phyloP scores from a whole-genome alignment of 2,113 vertebrate genomes.

The Petromus typicus region DNA sequence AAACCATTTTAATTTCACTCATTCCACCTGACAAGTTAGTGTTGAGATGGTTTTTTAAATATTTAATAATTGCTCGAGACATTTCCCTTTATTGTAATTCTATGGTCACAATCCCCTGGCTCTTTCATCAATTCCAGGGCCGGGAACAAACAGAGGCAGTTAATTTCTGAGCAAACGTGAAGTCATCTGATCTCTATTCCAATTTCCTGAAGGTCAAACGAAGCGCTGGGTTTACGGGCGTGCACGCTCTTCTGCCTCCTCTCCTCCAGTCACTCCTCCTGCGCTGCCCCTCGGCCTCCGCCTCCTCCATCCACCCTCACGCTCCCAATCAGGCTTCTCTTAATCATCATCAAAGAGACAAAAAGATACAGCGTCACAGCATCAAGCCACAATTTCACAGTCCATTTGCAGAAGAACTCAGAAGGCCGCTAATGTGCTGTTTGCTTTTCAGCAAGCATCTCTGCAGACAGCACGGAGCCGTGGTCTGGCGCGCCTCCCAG shows the following conservation, averaged over 20 bases:
- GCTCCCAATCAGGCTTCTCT: constrained; percentile 80
- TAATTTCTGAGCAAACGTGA: constrained; percentile 73
- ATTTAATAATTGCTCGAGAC: constrained; percentile 83
- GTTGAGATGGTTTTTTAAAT: constrained; percentile 83
- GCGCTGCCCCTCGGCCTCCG: constrained; percentile 61
- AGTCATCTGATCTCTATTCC: constrained; percentile 49
- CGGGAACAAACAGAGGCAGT: constrained; percentile 81
- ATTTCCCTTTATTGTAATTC: constrained; percentile 83
- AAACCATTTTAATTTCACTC: constrained; percentile 73
- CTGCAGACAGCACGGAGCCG: constrained; percentile 85
- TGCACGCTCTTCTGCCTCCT: neutral
- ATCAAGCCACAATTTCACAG: constrained; percentile 87
- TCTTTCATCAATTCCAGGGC: constrained; percentile 78
- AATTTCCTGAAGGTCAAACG: constrained; percentile 84
- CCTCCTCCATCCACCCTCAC: constrained; percentile 50
- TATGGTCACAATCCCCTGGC: constrained; percentile 66
- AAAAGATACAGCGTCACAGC: constrained; percentile 83
- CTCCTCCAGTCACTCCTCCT: constrained; percentile 3
- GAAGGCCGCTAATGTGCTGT: constrained; percentile 85
- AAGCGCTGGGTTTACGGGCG: constrained; percentile 41
- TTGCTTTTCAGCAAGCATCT: constrained; percentile 88
- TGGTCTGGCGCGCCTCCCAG: constrained; percentile 85
- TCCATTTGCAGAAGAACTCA: constrained; percentile 87
- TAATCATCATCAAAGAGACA: constrained; percentile 87
- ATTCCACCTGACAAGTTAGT: constrained; percentile 80